phyloP scores from a whole-genome alignment of 2,797 vertebrate species.

The Cossypha dichroa region DNA sequence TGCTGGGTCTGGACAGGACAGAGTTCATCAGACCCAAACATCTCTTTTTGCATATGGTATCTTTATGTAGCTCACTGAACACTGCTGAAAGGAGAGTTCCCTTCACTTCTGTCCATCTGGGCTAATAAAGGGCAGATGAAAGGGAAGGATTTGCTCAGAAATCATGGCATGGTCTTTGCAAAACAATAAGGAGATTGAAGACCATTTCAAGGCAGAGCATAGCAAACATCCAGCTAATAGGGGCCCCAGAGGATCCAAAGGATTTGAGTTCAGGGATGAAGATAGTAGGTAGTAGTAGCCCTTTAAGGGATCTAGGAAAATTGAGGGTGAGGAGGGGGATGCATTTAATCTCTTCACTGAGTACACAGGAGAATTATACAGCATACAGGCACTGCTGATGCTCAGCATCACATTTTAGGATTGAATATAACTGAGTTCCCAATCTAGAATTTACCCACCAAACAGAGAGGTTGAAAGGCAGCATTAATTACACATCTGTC shows the following conservation, averaged over 20 bases:
- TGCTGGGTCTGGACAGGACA: neutral
- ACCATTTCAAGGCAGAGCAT: slow-evolving; percentile 20
- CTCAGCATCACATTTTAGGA: neutral
- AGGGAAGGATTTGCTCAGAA: slow-evolving; percentile 23
- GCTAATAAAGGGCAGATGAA: slow-evolving; percentile 11
- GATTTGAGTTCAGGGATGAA: slow-evolving; percentile 45
- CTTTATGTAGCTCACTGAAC: neutral
- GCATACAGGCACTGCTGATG: slow-evolving; percentile 2
- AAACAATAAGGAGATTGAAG: slow-evolving; percentile 37
- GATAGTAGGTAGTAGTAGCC: slow-evolving; percentile 43
- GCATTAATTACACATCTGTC: slow-evolving; percentile 53
- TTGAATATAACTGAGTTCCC: neutral
- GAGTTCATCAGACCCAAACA: neutral
- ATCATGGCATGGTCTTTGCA: slow-evolving; percentile 6
- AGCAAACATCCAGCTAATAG: slow-evolving; percentile 44
- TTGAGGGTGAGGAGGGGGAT: neutral
- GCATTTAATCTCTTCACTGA: slow-evolving; percentile 39
- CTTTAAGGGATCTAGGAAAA: slow-evolving; percentile 50
- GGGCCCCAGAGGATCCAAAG: slow-evolving; percentile 30
- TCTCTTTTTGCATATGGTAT: neutral
- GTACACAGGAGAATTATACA: slow-evolving; percentile 15
- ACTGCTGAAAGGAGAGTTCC: neutral
- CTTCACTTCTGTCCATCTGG: neutral
- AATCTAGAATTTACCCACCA: slow-evolving; percentile 55
- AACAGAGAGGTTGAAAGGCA: slow-evolving; percentile 39